Percentiles rank a stretch among this genome's conserved stretches.
Evolutionary conservation across 1,140 invertebrate genomes (phyloP).

Genomic region (Chrysoperla carnea): DNA sequence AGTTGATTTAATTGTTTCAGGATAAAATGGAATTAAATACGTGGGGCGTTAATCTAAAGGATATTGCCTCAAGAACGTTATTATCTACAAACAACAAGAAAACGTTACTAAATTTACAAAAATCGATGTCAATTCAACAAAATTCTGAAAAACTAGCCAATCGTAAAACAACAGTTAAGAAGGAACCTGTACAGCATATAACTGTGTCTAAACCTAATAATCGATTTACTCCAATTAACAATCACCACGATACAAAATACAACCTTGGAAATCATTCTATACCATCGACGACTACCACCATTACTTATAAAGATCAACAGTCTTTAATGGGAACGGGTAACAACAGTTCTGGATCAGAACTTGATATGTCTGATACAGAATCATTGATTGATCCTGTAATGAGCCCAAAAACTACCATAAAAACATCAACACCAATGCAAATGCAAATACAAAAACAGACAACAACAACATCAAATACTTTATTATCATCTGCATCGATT

Average conservation of each 20-base stretch:
- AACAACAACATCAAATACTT: not conserved
- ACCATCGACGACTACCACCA: too few relatives aligned
- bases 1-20: not conserved
- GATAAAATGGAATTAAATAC: constrained; percentile 14
- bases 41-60: constrained; percentile 13
- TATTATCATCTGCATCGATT: not conserved
- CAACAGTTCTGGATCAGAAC: constrained; percentile 19
- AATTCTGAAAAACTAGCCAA: constrained; percentile 16
- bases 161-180: constrained; percentile 14
- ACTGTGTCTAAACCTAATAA: constrained; percentile 3
- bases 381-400: constrained; percentile 14
- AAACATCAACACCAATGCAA: not conserved
- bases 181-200: constrained; percentile 9
- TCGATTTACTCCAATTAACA: constrained; percentile 5
- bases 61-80: constrained; percentile 19
- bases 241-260: constrained; percentile 6
- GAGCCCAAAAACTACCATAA: constrained; percentile 4
- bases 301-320: too few relatives aligned
- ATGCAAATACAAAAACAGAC: not conserved
- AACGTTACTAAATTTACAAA: constrained; percentile 12
- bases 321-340: not conserved
- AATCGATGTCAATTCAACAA: constrained; percentile 17
- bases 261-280: too few relatives aligned
- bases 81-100: constrained; percentile 22
- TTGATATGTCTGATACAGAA: constrained; percentile 14